Evolutionary conservation across 2,888 invertebrate genomes (phyloP).

Genomic region (Nebria salina): DNA sequence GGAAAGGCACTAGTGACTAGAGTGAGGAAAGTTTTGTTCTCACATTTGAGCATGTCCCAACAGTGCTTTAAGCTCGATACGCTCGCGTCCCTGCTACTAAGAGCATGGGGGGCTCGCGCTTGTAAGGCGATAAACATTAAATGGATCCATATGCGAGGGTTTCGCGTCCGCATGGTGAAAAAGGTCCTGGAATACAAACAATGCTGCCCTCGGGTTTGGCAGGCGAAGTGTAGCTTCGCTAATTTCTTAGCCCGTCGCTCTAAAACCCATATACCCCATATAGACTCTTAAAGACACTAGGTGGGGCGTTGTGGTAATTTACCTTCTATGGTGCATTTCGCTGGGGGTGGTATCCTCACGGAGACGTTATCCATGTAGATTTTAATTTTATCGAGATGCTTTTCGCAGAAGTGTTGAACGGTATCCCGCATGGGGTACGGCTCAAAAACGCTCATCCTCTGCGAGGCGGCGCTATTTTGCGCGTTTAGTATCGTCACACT

Average conservation of each 20-base stretch:
- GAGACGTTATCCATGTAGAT: constrained; percentile 90
- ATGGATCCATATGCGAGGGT: constrained; percentile 92
- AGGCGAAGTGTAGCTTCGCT: constrained; percentile 88
- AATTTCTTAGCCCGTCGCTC: constrained; percentile 86
- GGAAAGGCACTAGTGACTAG: constrained; percentile 96
- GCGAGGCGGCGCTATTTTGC: constrained; percentile 57
- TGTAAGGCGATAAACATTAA: constrained; percentile 95
- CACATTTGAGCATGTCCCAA: constrained; percentile 94
- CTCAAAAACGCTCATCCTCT: constrained; percentile 85
- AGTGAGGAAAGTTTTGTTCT: constrained; percentile 88
- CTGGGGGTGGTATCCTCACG: constrained; percentile 86
- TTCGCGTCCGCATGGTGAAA: constrained; percentile 81
- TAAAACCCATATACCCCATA: constrained; percentile 54
- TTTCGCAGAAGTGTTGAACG: constrained; percentile 95
- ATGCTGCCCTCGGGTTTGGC: constrained; percentile 83
- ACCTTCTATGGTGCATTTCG: constrained; percentile 94
- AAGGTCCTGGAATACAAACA: constrained; percentile 86
- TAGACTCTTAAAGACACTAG: too few relatives aligned
- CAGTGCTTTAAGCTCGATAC: constrained; percentile 88
- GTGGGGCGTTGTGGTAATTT: constrained; percentile 52
- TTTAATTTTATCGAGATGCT: constrained; percentile 91
- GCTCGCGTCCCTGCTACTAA: constrained; percentile 82
- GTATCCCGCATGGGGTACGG: constrained; percentile 92
- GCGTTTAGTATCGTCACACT: constrained; percentile 79
- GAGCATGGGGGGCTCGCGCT: constrained; percentile 79